Percentiles rank a stretch among this genome's conserved stretches.
phyloP scores from a whole-genome alignment of 2,113 vertebrate genomes.

The Desmodus rotundus region DNA sequence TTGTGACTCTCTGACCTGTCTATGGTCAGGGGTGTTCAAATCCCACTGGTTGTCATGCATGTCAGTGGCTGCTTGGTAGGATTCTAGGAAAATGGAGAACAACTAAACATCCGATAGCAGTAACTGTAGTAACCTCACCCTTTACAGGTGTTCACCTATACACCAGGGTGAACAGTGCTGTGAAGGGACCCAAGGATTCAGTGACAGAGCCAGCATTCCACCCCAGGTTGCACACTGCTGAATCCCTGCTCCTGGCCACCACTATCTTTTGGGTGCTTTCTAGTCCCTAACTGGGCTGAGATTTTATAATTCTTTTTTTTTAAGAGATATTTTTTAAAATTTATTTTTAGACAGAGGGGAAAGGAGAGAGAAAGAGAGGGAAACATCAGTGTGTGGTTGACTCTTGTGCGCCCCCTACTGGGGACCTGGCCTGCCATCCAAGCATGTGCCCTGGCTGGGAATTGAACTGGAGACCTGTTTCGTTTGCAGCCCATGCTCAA shows the following conservation, averaged over 20 bases:
- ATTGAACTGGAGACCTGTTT: too few species aligned
- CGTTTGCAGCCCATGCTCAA: too few species aligned
- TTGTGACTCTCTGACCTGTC: neutral
- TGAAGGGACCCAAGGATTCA: rapidly evolving
- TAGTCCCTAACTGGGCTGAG: neutral
- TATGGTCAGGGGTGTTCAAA: neutral
- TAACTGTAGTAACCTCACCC: neutral
- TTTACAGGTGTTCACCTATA: rapidly evolving
- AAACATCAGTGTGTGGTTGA: too few species aligned
- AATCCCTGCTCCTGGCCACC: neutral
- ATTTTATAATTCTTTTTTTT: neutral
- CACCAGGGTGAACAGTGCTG: neutral
- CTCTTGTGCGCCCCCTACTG: too few species aligned
- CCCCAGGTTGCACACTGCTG: too few species aligned
- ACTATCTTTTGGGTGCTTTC: neutral
- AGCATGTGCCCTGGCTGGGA: too few species aligned
- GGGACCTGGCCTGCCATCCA: too few species aligned
- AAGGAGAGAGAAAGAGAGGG: too few species aligned
- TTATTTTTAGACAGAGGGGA: too few species aligned
- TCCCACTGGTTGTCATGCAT: rapidly evolving
- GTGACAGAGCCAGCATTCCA: neutral
- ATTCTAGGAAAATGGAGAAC: neutral
- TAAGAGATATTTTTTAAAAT: too few species aligned
- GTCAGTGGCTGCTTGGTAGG: neutral
- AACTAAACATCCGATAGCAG: too few species aligned